phyloP scores from a whole-genome alignment of 2,797 vertebrate genomes.

The Eulemur rubriventer region DNA sequence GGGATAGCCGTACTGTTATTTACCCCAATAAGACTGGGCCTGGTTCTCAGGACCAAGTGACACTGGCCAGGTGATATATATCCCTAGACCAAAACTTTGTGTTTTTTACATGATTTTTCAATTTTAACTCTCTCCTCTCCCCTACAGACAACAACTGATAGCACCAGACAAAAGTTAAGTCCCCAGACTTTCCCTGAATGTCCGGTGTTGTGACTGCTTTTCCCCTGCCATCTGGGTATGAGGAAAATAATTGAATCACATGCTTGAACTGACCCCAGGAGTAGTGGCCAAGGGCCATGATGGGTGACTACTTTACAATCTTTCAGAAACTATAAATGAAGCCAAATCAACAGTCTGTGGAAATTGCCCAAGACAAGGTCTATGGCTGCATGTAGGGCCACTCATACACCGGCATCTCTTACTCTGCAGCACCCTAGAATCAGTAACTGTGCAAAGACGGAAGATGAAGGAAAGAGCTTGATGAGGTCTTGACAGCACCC shows the following conservation, averaged over 20 bases:
- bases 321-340: not conserved
- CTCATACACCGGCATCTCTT: not conserved
- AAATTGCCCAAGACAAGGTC: not conserved
- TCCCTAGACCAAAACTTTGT: not conserved
- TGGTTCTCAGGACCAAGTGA: not conserved
- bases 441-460: not conserved
- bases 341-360: conserved; percentile 14
- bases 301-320: not conserved
- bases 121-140: not conserved
- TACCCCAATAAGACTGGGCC: not conserved
- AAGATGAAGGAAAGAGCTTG: not conserved
- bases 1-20: not conserved
- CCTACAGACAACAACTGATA: not conserved
- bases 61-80: not conserved
- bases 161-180: not conserved
- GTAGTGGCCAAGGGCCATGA: not conserved
- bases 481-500: not conserved
- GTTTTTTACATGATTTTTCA: not conserved
- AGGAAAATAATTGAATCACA: not conserved
- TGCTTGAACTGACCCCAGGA: conserved; percentile 18
- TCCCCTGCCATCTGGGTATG: not conserved
- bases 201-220: not conserved
- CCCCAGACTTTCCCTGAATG: not conserved
- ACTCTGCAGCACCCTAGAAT: not conserved
- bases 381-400: not conserved